phyloP scores from a whole-genome alignment of 2,113 vertebrate species.

The Hemichromis elongatus region DNA sequence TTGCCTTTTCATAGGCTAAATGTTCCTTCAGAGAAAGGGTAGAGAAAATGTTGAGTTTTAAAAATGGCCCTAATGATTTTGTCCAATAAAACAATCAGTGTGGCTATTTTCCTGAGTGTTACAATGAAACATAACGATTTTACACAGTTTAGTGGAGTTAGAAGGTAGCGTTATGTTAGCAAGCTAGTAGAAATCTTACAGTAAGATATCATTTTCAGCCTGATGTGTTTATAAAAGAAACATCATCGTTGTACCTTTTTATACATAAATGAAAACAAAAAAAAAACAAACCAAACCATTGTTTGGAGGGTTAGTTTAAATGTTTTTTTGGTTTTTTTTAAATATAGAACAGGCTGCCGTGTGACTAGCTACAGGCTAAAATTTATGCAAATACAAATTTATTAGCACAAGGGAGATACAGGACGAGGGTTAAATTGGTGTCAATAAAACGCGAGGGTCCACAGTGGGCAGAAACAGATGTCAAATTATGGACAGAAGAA shows the following conservation, averaged over 20 bases:
- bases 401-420: not conserved
- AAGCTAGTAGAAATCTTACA: not conserved
- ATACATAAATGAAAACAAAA: not conserved
- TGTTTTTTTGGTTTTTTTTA: no score
- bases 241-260: not conserved
- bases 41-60: not conserved
- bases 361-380: not conserved
- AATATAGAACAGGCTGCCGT: not conserved
- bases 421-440: not conserved
- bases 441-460: not conserved
- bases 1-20: not conserved
- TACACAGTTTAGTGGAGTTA: not conserved
- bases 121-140: not conserved
- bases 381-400: not conserved
- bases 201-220: not conserved
- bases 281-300: not conserved
- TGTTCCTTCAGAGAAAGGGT: not conserved
- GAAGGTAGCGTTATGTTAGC: not conserved
- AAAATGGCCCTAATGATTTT: not conserved
- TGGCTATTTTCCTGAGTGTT: not conserved
- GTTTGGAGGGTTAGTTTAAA: not conserved
- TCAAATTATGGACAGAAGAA: not conserved
- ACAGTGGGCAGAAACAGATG: not conserved
- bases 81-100: not conserved
- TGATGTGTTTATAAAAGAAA: not conserved